phyloP scores from a whole-genome alignment of 2,113 vertebrate genomes.

The Micronisus gabar region DNA sequence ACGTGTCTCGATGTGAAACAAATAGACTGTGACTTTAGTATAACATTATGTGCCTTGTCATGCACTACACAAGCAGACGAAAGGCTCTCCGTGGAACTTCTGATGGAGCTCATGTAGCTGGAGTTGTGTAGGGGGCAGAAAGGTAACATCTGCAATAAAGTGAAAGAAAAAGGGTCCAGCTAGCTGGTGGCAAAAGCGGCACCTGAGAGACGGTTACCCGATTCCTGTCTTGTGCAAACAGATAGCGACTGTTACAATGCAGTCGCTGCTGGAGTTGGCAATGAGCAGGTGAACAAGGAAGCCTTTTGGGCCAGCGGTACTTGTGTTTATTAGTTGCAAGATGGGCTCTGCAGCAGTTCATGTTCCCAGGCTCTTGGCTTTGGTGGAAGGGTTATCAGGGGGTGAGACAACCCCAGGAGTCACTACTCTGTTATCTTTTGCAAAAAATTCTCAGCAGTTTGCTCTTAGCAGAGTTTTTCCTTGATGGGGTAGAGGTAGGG shows the following conservation, averaged over 20 bases:
- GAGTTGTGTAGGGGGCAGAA: background rate
- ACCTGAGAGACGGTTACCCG: background rate
- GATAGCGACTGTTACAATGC: background rate
- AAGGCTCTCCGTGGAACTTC: background rate
- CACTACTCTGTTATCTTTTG: background rate
- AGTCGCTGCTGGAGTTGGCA: background rate
- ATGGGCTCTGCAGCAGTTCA: background rate
- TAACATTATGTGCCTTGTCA: background rate
- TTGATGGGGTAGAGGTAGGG: background rate
- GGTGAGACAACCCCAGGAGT: background rate
- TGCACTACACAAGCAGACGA: background rate
- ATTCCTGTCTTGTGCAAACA: background rate
- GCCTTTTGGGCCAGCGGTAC: background rate
- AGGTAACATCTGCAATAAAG: background rate
- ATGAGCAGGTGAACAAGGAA: background rate
- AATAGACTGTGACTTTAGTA: background rate
- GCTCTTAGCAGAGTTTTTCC: background rate
- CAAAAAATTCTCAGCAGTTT: background rate
- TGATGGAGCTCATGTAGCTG: background rate
- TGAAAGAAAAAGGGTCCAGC: background rate
- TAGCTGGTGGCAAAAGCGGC: background rate
- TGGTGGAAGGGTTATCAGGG: background rate
- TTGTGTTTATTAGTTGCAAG: background rate
- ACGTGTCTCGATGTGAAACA: background rate
- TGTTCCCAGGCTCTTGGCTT: background rate